phyloP scores from a whole-genome alignment of 1,140 invertebrate genomes.

The Trichonephila clavata region DNA sequence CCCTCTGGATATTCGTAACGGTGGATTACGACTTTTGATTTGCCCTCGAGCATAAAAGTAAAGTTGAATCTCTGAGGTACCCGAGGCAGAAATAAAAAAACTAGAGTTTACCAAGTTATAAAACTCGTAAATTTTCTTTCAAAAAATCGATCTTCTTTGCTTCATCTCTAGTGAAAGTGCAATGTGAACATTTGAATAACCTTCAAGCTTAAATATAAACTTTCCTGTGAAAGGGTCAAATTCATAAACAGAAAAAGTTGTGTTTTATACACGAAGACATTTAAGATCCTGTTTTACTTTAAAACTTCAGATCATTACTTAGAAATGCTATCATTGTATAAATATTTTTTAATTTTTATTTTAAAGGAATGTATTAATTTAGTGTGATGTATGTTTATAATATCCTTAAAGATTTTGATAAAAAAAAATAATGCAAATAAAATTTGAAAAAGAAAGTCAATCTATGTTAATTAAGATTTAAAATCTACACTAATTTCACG shows the following conservation, averaged over 20 bases:
- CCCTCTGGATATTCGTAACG: conserved; percentile 30
- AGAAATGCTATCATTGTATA: no score
- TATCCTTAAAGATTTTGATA: no score
- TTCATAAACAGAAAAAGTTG: neutral
- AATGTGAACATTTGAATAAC: neutral
- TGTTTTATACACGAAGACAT: no score
- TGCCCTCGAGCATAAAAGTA: conserved; percentile 13
- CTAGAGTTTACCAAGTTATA: neutral
- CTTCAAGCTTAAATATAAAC: conserved; percentile 17
- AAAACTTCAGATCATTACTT: no score
- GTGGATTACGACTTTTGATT: conserved; percentile 27
- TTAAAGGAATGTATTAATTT: no score
- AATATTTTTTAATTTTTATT: no score
- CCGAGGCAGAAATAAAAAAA: neutral
- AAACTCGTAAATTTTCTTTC: neutral
- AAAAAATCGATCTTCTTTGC: conserved; percentile 11
- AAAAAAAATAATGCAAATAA: no score
- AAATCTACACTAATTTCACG: no score
- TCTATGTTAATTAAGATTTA: no score
- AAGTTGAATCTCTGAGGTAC: neutral
- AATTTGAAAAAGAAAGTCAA: no score
- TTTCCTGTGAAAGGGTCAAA: neutral
- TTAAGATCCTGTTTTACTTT: no score
- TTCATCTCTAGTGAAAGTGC: conserved; percentile 11
- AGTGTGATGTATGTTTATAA: no score